phyloP scores from a whole-genome alignment of 53 echinoderm and acorn worm species.

The Holothuria leucospilota region DNA sequence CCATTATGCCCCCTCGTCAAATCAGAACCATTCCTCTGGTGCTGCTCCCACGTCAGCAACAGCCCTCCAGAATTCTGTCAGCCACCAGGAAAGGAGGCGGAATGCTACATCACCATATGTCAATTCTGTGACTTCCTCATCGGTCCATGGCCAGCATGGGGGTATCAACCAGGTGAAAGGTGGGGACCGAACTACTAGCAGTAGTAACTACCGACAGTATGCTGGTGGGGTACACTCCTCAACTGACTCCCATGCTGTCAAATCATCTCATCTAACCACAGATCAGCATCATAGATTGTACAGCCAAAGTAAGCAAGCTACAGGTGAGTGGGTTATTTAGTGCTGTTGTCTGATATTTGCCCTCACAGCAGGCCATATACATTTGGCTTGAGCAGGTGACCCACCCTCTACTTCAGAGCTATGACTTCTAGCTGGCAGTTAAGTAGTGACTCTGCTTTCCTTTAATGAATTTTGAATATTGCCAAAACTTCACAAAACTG shows the following conservation, averaged over 20 bases:
- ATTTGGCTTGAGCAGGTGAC: too few species aligned
- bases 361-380: too few species aligned
- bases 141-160: slow-evolving; percentile 19
- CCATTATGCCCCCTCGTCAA: slow-evolving; percentile 32
- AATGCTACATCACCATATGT: slow-evolving; percentile 13
- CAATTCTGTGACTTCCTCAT: not conserved
- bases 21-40: slow-evolving; percentile 39
- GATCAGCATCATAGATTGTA: slow-evolving; percentile 31
- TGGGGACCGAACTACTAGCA: not conserved
- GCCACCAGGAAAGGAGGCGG: slow-evolving; percentile 21
- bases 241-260: not conserved
- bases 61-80: not conserved
- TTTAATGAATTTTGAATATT: too few species aligned
- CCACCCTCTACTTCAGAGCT: too few species aligned
- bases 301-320: slow-evolving; percentile 23
- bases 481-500: too few species aligned
- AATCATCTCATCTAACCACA: slow-evolving; percentile 4
- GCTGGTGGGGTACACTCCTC: not conserved
- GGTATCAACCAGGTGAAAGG: not conserved
- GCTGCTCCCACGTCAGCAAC: slow-evolving; percentile 12
- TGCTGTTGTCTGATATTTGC: not conserved
- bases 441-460: too few species aligned
- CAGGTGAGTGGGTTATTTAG: not conserved
- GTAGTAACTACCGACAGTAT: slow-evolving; percentile 19
- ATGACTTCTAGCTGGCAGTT: too few species aligned